phyloP scores from a whole-genome alignment of 2,797 vertebrate species.

The Melanotaenia boesemani region DNA sequence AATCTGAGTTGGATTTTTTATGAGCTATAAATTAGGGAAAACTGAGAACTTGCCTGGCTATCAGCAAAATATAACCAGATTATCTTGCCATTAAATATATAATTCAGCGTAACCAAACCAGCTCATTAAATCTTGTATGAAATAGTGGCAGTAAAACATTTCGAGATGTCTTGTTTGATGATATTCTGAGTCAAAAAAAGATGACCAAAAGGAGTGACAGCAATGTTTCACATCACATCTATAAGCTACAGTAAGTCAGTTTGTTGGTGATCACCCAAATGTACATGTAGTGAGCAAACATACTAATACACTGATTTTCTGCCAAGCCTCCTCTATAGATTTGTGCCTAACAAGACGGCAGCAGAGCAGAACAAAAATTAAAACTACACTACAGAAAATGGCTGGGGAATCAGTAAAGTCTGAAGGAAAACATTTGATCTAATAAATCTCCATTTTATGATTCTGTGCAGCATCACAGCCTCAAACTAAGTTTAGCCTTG shows the following conservation, averaged over 20 bases:
- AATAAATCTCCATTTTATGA: conserved; percentile 55
- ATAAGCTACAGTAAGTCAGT: conserved; percentile 10
- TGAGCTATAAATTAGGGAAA: not conserved
- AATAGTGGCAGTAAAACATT: not conserved
- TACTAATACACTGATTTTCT: conserved; percentile 23
- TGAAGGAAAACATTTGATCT: conserved; percentile 42
- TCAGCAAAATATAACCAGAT: not conserved
- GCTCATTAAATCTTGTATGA: not conserved
- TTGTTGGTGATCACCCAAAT: conserved; percentile 11
- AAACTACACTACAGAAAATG: conserved; percentile 24
- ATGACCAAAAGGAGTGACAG: not conserved
- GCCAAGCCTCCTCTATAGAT: conserved; percentile 1
- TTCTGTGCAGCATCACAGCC: conserved; percentile 51
- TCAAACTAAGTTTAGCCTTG: conserved; percentile 24
- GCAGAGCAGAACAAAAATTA: conserved; percentile 30
- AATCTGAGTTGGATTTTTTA: not conserved
- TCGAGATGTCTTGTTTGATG: not conserved
- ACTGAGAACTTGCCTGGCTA: not conserved
- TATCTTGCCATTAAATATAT: not conserved
- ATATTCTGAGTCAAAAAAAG: not conserved
- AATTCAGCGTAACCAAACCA: not conserved
- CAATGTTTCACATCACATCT: conserved; percentile 8
- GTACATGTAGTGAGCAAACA: conserved; percentile 25
- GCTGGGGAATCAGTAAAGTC: conserved; percentile 23
- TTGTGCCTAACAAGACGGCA: conserved; percentile 11